These are phyloP conservation scores for Fistularia commersonii DNA, from an alignment of 2,797 vertebrate genomes.

Conservation along the genomic window DNA sequence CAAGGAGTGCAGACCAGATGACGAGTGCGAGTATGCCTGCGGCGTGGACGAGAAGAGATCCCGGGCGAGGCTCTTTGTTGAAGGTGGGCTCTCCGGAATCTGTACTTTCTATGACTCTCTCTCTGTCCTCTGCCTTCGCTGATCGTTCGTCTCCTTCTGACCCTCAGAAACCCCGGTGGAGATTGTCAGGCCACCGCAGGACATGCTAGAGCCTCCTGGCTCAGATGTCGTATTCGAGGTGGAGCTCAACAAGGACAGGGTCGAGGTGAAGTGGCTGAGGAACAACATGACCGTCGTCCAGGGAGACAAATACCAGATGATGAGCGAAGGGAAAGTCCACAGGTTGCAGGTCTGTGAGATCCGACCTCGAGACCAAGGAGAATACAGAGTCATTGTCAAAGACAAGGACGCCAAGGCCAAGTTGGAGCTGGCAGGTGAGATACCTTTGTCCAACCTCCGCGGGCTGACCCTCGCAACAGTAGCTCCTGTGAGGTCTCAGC, in stretches of 20 bases:
- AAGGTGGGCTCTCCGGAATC: constrained; percentile 73
- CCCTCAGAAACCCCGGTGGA: constrained; percentile 90
- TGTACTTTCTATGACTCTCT: neutral
- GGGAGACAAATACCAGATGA: constrained; percentile 98
- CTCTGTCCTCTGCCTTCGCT: neutral
- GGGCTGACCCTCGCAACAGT: no score
- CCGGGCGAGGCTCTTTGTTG: constrained; percentile 93
- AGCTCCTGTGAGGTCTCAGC: no score
- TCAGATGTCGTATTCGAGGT: constrained; percentile 89
- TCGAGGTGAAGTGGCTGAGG: constrained; percentile 95
- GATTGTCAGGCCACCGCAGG: constrained; percentile 90
- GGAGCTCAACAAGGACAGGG: constrained; percentile 94
- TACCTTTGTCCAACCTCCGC: neutral
- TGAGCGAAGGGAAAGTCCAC: constrained; percentile 95
- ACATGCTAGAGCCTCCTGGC: constrained; percentile 87
- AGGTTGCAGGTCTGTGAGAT: constrained; percentile 94
- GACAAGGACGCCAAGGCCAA: constrained; percentile 97
- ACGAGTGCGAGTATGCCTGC: constrained; percentile 97
- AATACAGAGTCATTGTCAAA: constrained; percentile 93
- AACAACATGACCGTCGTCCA: constrained; percentile 96
- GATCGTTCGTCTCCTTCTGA: constrained; percentile 18
- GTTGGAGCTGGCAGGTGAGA: constrained; percentile 91
- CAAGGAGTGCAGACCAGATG: constrained; percentile 92
- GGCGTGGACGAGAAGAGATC: constrained; percentile 94
- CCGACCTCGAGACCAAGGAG: constrained; percentile 91